Evolutionary conservation across 2,113 vertebrate species (phyloP).

Genomic region (Charina bottae): DNA sequence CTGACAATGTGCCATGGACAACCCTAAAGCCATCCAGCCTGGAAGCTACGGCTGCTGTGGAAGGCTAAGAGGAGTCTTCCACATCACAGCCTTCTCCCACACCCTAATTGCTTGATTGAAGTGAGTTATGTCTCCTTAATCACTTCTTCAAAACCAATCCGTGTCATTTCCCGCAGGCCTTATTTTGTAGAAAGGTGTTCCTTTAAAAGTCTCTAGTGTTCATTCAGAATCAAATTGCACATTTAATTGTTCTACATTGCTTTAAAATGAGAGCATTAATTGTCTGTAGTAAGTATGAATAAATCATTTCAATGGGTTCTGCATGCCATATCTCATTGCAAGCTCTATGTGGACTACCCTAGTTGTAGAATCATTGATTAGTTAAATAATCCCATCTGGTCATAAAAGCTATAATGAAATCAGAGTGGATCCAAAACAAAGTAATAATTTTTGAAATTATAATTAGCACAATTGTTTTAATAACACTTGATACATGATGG

Average conservation of each 20-base stretch:
- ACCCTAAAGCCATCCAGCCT: not conserved
- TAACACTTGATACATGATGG: not conserved
- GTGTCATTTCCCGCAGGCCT: not conserved
- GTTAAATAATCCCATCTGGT: not conserved
- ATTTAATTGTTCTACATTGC: not conserved
- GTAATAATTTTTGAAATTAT: not conserved
- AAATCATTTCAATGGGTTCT: not conserved
- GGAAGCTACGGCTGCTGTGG: not conserved
- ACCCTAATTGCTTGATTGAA: not conserved
- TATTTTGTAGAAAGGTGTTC: not conserved
- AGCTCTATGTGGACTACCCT: not conserved
- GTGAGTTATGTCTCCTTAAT: not conserved
- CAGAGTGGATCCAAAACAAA: not conserved
- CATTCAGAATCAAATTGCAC: not conserved
- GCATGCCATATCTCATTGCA: not conserved
- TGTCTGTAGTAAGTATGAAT: not conserved
- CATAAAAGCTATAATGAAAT: not conserved
- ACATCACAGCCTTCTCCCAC: not conserved
- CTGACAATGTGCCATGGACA: not conserved
- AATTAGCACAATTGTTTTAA: not conserved
- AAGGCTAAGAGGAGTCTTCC: not conserved
- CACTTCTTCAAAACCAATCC: not conserved
- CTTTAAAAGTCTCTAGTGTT: slow-evolving; percentile 3
- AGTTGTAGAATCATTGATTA: not conserved
- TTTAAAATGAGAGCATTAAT: not conserved